phyloP scores from a whole-genome alignment of 1,140 invertebrate species.

The Zeugodacus cucurbitae region DNA sequence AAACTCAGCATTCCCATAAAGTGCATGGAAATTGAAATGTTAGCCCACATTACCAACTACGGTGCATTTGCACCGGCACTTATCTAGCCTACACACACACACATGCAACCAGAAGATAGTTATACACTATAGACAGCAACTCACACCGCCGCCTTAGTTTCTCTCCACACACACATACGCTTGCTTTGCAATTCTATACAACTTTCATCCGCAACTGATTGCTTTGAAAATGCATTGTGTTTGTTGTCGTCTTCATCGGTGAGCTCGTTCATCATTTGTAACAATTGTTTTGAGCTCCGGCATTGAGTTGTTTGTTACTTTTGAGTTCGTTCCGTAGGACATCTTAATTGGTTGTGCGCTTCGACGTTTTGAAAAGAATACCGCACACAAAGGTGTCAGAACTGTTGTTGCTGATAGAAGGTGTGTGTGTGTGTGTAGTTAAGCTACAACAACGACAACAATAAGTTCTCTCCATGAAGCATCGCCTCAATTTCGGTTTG shows the following conservation, averaged over 20 bases:
- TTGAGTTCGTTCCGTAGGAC: neutral
- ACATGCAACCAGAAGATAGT: neutral
- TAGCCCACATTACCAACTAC: neutral
- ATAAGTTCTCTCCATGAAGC: neutral
- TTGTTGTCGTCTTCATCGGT: neutral
- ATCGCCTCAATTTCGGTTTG: neutral
- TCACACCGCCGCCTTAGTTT: neutral
- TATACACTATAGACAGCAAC: neutral
- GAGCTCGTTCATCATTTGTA: conserved; percentile 31
- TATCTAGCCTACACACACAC: neutral
- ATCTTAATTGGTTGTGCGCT: conserved; percentile 29
- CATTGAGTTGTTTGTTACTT: conserved; percentile 19
- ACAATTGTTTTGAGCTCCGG: neutral
- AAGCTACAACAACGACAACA: neutral
- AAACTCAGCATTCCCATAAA: neutral
- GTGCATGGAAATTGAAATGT: conserved; percentile 16
- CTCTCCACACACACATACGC: neutral
- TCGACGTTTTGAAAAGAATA: conserved; percentile 25
- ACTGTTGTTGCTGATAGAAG: neutral
- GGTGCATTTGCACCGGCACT: conserved; percentile 8
- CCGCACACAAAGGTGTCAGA: conserved; percentile 38
- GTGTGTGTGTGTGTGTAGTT: neutral
- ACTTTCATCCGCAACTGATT: neutral
- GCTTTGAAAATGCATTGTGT: neutral
- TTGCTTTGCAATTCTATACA: neutral